Percentiles rank a stretch among this genome's conserved stretches.
Evolutionary conservation across 2,888 invertebrate species (phyloP).

Genomic region (Vannuccia rotundouncinata): DNA sequence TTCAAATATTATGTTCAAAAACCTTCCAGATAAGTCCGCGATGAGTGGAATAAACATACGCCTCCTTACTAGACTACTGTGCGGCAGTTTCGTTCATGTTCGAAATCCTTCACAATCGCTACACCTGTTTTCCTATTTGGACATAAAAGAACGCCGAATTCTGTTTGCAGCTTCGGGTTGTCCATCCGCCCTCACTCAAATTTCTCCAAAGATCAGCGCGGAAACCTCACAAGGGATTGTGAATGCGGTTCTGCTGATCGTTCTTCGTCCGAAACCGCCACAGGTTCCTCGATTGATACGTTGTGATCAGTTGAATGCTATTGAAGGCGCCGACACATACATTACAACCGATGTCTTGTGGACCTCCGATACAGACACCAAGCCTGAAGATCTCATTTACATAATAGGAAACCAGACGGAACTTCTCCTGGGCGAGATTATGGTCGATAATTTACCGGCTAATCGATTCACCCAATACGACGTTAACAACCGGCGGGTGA

Average conservation of each 20-base stretch:
- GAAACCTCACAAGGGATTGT: background rate
- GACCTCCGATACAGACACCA: conserved; percentile 12
- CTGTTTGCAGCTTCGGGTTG: conserved; percentile 3
- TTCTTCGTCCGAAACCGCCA: background rate
- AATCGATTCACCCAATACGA: conserved; percentile 24
- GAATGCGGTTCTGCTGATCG: background rate
- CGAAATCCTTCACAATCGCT: background rate
- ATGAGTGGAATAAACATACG: background rate
- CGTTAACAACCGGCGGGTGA: conserved; percentile 14
- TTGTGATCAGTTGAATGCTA: background rate
- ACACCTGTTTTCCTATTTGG: background rate
- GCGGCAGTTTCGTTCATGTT: conserved; percentile 27
- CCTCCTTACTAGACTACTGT: conserved; percentile 4
- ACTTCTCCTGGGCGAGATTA: background rate
- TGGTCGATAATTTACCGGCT: background rate
- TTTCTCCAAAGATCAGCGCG: background rate
- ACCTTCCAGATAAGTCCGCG: background rate
- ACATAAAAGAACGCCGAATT: conserved; percentile 30
- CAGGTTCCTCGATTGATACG: conserved; percentile 3
- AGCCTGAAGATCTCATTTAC: conserved; percentile 7
- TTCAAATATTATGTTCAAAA: background rate
- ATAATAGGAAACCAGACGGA: background rate
- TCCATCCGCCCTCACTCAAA: background rate
- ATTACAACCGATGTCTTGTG: conserved; percentile 10
- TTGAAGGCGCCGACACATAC: conserved; percentile 7